phyloP scores from a whole-genome alignment of 2,888 invertebrate species.

The Melangyna quadrimaculata region DNA sequence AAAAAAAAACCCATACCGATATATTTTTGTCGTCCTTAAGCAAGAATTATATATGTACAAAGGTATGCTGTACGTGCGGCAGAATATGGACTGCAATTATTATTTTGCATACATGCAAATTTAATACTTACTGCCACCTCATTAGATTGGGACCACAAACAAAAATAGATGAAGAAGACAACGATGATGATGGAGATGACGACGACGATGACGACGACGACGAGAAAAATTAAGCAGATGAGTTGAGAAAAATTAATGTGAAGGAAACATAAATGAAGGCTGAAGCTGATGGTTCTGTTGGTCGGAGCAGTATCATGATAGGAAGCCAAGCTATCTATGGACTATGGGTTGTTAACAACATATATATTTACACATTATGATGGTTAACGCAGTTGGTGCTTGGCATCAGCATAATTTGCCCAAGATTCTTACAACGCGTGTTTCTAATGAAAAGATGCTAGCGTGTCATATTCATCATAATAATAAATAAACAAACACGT shows the following conservation, averaged over 20 bases:
- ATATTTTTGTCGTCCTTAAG: constrained; percentile 57
- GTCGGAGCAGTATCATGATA: no score
- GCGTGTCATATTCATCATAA: constrained; percentile 15
- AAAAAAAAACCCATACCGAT: not conserved
- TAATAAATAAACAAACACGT: constrained; percentile 30
- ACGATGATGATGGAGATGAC: not conserved
- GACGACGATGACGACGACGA: not conserved
- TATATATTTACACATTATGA: not conserved
- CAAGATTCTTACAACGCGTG: constrained; percentile 43
- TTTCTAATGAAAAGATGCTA: constrained; percentile 20
- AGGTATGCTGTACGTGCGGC: no score
- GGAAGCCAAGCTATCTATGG: not conserved
- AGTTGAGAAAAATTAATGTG: not conserved
- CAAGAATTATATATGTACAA: no score
- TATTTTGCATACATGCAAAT: constrained; percentile 69
- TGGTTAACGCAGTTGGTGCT: not conserved
- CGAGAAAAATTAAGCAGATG: constrained; percentile 35
- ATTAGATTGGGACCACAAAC: constrained; percentile 63
- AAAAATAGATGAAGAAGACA: constrained; percentile 38
- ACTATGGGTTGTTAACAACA: not conserved
- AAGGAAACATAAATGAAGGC: constrained; percentile 21
- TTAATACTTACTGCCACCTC: constrained; percentile 68
- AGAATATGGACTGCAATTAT: constrained; percentile 64
- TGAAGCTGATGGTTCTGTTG: no score
- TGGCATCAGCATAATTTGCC: constrained; percentile 35